Evolutionary conservation across 2,797 vertebrate genomes (phyloP).

Genomic region (Sebastes kiyomatsui): DNA sequence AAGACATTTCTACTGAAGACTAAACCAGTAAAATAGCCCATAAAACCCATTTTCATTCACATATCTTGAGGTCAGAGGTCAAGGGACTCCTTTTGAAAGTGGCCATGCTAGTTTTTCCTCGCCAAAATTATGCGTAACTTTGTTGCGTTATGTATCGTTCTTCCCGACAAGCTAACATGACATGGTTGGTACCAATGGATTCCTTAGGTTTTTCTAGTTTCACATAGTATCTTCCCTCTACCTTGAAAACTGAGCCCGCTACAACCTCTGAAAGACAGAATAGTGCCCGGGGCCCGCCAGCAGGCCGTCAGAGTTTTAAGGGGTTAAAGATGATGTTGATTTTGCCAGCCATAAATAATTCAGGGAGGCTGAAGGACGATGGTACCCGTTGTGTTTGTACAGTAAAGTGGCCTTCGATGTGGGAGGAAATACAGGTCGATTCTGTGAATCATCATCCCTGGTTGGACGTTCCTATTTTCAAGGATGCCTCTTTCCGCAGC

Average conservation of each 20-base stretch:
- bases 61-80: no score
- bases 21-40: neutral
- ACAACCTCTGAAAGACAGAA: neutral
- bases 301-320: neutral
- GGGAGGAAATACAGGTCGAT: neutral
- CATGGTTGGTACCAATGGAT: no score
- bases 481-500: constrained; percentile 5
- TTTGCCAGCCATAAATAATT: neutral
- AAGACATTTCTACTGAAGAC: neutral
- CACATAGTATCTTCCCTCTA: no score
- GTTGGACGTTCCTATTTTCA: constrained; percentile 22
- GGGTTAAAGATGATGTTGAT: neutral
- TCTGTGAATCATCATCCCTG: constrained; percentile 6
- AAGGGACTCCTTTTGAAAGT: no score
- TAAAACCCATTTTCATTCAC: no score
- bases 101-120: neutral
- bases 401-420: neutral
- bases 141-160: neutral
- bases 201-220: no score
- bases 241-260: no score
- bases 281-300: neutral
- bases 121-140: neutral
- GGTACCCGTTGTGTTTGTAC: neutral
- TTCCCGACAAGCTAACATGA: no score
- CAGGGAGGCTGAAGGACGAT: neutral